Percentiles rank a stretch among this genome's conserved stretches.
Evolutionary conservation across 2,888 invertebrate species (phyloP).

Genomic region (Prostheceraeus crozeri): DNA sequence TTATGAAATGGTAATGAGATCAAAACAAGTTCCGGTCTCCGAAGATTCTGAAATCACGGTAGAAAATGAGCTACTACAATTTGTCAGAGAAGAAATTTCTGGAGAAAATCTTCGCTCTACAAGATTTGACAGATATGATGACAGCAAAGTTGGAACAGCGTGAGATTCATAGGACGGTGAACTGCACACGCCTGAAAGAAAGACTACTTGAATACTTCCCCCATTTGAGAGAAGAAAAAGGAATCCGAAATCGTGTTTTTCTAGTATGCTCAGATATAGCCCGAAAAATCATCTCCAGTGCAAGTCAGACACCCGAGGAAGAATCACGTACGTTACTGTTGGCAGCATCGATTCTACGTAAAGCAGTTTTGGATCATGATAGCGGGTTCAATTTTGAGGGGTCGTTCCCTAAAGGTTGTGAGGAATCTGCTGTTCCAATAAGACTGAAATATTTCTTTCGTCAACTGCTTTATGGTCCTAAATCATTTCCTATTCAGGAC

Average conservation of each 20-base stretch:
- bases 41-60: constrained; percentile 35
- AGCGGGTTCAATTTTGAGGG: constrained; percentile 35
- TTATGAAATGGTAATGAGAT: constrained; percentile 25
- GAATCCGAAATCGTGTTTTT: constrained; percentile 34
- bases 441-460: too few species aligned
- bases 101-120: constrained; percentile 35
- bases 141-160: constrained; percentile 34
- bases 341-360: constrained; percentile 38
- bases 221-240: constrained; percentile 38
- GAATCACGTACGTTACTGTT: constrained; percentile 37
- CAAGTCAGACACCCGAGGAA: constrained; percentile 38
- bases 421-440: too few species aligned
- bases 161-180: constrained; percentile 36
- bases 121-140: constrained; percentile 40
- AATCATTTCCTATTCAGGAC: too few species aligned
- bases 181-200: constrained; percentile 37
- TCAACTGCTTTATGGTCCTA: too few species aligned
- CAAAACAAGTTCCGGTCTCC: constrained; percentile 30
- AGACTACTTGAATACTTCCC: constrained; percentile 38
- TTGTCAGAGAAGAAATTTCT: constrained; percentile 38
- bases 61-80: constrained; percentile 40
- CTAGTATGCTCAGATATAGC: constrained; percentile 36
- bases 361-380: constrained; percentile 39
- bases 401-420: constrained; percentile 35
- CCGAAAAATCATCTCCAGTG: constrained; percentile 35